Base-by-base conservation (phyloP, 2,888 invertebrate species). In the Mechanitis mazaeus region DNA sequence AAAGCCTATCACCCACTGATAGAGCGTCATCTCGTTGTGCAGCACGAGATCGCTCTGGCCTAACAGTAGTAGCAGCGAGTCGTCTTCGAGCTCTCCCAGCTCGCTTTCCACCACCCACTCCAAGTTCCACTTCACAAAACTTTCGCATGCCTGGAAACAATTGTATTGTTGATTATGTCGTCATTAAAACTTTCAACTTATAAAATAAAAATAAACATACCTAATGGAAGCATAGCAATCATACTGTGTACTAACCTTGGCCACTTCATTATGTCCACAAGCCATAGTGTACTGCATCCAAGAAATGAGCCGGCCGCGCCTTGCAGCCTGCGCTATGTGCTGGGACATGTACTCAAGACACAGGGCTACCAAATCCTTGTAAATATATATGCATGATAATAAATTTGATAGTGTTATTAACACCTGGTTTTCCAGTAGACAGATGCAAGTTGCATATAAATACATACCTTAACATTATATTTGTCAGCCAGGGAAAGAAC, bases 221-320 rank as follows among this genome's bases (percentile, higher is more conserved):
- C 7, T 42, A 42, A 42, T 5, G 11, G 9, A 42, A 1, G 42
- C 7, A 5, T 2, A 9, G 11, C 11, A 7, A 6, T 42, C 7
- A 6, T 2, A 7, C 11, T 9, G 11, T 7, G 42, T 42, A 47
- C 31, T 31, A 9, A 92, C 92, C 85, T 86, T 90, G 3, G 94
- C 93, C 6, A 96, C 93, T 45, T 93, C 90, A 47, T 91, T 84
- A 75, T 96, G 97, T 33, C 95, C 95, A 78, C 97, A 96, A 4
- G 95, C 94, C 71, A 94, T 92, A 0, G 96, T 95, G 79, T 98
- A 98, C 79, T 97, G 97, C 77, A 97, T 91, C 98, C 98, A 98
- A 0, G 95, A 94, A 42, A 97, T 94, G 33, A 98, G 87, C 64
- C 95, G 95, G 20, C 95, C 95, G 61, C 95, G 93, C 60, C 92